These are phyloP conservation scores for Hydrocynus forskahlii DNA, from an alignment of 2,797 vertebrate genomes.

Conservation along the genomic window DNA sequence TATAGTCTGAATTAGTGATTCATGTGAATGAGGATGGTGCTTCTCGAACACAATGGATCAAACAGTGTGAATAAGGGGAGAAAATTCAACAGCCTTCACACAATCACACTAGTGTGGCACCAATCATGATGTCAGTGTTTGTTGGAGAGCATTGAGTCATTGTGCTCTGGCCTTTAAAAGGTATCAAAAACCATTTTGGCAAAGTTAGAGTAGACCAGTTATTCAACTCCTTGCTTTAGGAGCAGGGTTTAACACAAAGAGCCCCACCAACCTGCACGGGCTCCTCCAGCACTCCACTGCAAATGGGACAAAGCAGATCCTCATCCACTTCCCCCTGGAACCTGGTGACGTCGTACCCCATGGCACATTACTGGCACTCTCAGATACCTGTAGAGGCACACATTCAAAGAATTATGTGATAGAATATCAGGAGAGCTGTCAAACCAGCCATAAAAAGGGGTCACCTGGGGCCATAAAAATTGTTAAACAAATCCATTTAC, in stretches of 20 bases:
- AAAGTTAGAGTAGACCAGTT: no score
- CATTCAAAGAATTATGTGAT: background rate
- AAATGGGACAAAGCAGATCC: slow-evolving; percentile 98
- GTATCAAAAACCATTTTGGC: no score
- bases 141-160: background rate
- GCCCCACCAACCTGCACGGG: slow-evolving; percentile 87
- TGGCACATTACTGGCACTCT: slow-evolving; percentile 89
- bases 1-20: no score
- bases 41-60: background rate
- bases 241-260: background rate
- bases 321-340: slow-evolving; percentile 99
- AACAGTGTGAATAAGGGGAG: background rate
- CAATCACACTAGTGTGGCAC: background rate
- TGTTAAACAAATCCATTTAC: background rate
- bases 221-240: no score
- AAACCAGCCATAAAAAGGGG: background rate
- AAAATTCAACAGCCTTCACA: background rate
- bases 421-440: background rate
- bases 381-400: slow-evolving; percentile 61
- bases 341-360: slow-evolving; percentile 98
- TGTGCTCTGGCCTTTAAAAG: background rate
- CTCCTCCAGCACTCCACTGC: slow-evolving; percentile 97
- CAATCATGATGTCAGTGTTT: background rate
- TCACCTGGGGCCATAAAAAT: background rate
- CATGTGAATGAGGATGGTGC: no score